Conservation (phyloP, 2,888 invertebrate species). For the Drosophila imparisetae region DNA sequence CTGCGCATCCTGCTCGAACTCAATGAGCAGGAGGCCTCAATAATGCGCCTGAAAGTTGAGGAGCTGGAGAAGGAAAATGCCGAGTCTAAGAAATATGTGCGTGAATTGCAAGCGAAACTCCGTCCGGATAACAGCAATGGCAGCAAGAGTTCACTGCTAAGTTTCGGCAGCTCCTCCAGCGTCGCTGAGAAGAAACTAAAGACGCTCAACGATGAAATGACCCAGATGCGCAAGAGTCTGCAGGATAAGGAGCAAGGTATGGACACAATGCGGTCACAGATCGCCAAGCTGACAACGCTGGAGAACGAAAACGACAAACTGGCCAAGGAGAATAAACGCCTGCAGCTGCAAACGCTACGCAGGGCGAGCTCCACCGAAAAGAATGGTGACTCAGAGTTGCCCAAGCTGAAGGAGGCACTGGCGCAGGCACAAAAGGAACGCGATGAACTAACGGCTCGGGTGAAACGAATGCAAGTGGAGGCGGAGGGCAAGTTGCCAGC, state of each 20-base stretch:
- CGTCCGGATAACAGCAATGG: constrained; percentile 60
- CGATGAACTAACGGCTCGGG: constrained; percentile 87
- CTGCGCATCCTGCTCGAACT: constrained; percentile 93
- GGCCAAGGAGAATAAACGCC: constrained; percentile 89
- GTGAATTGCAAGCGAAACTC: constrained; percentile 91
- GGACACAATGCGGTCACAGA: constrained; percentile 90
- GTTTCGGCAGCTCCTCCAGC: constrained; percentile 59
- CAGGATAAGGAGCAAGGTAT: constrained; percentile 93
- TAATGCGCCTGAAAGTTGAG: constrained; percentile 92
- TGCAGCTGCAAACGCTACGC: constrained; percentile 87
- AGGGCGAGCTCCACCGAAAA: constrained; percentile 76
- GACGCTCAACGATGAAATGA: constrained; percentile 90
- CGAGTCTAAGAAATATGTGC: constrained; percentile 89
- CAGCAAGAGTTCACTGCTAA: constrained; percentile 61
- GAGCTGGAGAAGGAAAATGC: constrained; percentile 93
- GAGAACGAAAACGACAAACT: constrained; percentile 92
- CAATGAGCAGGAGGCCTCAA: constrained; percentile 94
- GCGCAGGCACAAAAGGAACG: constrained; percentile 88
- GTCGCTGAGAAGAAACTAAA: constrained; percentile 83
- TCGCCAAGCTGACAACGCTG: constrained; percentile 88
- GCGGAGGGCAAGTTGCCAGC: constrained; percentile 88
- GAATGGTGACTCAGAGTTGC: constrained; percentile 85
- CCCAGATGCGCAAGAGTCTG: constrained; percentile 90
- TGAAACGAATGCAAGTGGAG: constrained; percentile 89
- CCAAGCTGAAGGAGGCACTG: constrained; percentile 86